These are phyloP conservation scores for Gambusia affinis DNA, from an alignment of 2,113 vertebrate species.

Conservation along the genomic window DNA sequence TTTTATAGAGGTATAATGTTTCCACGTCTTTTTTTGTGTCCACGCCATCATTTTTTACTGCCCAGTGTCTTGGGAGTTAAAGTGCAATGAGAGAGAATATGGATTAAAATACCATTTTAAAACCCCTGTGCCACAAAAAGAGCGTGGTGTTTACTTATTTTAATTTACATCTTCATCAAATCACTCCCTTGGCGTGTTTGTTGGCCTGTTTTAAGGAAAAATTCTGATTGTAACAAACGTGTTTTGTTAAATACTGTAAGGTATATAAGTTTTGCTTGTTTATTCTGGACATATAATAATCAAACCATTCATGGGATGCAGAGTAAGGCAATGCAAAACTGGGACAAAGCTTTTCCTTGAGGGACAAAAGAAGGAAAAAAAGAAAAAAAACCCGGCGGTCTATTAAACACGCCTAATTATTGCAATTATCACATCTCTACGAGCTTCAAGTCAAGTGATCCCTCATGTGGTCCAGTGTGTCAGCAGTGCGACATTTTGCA, in stretches of 20 bases:
- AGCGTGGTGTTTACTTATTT: neutral
- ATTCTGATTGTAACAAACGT: neutral
- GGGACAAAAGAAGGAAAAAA: neutral
- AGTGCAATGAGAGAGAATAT: slow-evolving; percentile 20
- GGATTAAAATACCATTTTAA: neutral
- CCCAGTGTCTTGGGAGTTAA: slow-evolving; percentile 45
- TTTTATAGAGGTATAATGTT: slow-evolving; percentile 81
- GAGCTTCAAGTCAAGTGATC: slow-evolving; percentile 72
- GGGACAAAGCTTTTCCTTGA: slow-evolving; percentile 34
- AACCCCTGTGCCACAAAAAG: neutral
- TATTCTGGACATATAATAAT: slow-evolving; percentile 25
- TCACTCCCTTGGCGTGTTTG: slow-evolving; percentile 8
- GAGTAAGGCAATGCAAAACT: slow-evolving; percentile 5
- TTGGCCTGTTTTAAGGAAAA: neutral
- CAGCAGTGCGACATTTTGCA: slow-evolving; percentile 73
- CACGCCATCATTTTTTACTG: slow-evolving; percentile 36
- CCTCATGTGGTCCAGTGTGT: slow-evolving; percentile 68
- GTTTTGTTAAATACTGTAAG: neutral
- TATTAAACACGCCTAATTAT: slow-evolving; percentile 74
- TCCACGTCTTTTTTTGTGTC: slow-evolving; percentile 69
- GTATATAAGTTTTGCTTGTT: slow-evolving; percentile 3
- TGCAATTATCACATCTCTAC: slow-evolving; percentile 70
- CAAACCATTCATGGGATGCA: slow-evolving; percentile 18
- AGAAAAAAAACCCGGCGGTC: slow-evolving; percentile 33
- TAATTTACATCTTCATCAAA: neutral